A percentile compares a stretch with the other conserved stretches of the same genome.
These are phyloP conservation scores for Etheostoma perlongum DNA, from an alignment of 2,797 vertebrate species.

Conservation along the genomic window DNA sequence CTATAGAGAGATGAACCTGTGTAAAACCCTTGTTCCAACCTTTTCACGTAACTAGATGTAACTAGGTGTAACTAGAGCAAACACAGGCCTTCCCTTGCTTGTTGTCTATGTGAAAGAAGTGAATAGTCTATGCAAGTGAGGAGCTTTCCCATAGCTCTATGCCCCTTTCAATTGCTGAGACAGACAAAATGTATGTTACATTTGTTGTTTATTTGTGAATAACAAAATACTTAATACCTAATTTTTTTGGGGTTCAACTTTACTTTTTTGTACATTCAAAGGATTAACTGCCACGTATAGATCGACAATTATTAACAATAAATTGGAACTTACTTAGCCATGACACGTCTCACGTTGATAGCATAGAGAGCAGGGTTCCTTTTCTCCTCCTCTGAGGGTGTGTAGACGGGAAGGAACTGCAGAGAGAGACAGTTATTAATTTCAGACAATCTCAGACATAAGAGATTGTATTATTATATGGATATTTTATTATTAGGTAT, in stretches of 20 bases:
- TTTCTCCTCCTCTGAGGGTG: conserved; percentile 94
- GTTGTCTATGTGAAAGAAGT: not conserved
- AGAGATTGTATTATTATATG: too few relatives aligned
- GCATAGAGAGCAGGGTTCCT: conserved; percentile 93
- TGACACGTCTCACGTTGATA: conserved; percentile 92
- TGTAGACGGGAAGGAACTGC: conserved; percentile 96
- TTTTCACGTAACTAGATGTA: not conserved
- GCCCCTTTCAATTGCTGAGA: not conserved
- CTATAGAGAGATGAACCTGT: not conserved
- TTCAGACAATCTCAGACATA: not conserved
- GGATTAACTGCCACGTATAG: not conserved
- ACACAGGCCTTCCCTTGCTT: not conserved
- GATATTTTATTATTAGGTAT: not conserved
- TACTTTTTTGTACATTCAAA: not conserved
- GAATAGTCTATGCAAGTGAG: not conserved
- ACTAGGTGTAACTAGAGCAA: not conserved
- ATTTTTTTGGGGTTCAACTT: not conserved
- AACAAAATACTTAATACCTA: not conserved
- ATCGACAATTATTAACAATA: not conserved
- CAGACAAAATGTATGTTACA: not conserved
- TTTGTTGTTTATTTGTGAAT: not conserved
- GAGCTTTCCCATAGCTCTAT: not conserved
- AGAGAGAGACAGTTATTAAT: conserved; percentile 28
- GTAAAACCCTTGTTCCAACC: not conserved
- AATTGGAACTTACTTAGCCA: conserved; percentile 92